Evolutionary conservation across 1,140 invertebrate species (phyloP).

Genomic region (Drosophila tristis): DNA sequence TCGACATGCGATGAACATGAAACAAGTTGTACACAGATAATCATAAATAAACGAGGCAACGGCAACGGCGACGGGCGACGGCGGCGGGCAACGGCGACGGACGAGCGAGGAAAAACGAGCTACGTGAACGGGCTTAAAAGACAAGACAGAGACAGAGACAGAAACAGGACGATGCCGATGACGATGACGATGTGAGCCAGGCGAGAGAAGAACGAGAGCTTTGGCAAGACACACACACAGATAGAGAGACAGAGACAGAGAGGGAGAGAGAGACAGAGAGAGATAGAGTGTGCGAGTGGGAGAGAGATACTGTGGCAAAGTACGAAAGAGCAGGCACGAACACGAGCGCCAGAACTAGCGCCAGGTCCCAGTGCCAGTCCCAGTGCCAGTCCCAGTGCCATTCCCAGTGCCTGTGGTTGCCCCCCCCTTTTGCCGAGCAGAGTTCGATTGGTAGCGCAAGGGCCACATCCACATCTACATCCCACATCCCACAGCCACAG

Average conservation of each 20-base stretch:
- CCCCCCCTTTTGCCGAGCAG: conserved; percentile 17
- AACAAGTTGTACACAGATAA: conserved; percentile 82
- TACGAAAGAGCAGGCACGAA: conserved; percentile 50
- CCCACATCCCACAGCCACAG: conserved; percentile 4
- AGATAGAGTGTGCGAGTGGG: neutral
- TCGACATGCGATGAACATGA: conserved; percentile 81
- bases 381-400: too few relatives aligned
- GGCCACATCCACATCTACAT: conserved; percentile 8
- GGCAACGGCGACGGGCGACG: conserved; percentile 28
- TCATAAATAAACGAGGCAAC: conserved; percentile 80
- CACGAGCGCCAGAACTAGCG: conserved; percentile 45
- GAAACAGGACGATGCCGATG: conserved; percentile 1
- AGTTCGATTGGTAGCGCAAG: conserved; percentile 53
- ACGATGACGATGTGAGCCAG: too few relatives aligned
- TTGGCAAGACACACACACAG: too few relatives aligned
- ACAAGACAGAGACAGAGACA: conserved; percentile 26
- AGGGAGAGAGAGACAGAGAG: neutral
- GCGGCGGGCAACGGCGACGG: conserved; percentile 1
- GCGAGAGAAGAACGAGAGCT: too few relatives aligned
- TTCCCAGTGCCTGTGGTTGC: too few relatives aligned
- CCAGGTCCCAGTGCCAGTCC: conserved; percentile 13
- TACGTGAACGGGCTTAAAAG: conserved; percentile 38
- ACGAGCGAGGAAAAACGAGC: conserved; percentile 32
- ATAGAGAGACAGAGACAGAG: too few relatives aligned
- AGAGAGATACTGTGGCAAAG: neutral